Evolutionary conservation across 2,797 vertebrate genomes (phyloP).

Genomic region (Sebastiscus albofasciatus): DNA sequence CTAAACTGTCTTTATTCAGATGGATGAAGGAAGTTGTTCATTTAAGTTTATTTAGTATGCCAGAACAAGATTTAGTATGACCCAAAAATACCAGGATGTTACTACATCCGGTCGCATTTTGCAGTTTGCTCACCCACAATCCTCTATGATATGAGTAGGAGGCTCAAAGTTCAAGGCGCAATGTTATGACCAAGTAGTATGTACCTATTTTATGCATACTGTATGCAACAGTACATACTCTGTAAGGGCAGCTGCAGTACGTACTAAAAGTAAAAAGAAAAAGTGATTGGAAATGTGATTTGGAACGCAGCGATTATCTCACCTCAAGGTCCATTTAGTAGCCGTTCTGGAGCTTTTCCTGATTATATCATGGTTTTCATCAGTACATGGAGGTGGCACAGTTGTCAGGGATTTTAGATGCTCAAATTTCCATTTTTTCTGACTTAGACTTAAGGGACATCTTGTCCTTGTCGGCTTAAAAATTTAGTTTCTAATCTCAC

Average conservation of each 20-base stretch:
- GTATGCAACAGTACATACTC: rapidly evolving
- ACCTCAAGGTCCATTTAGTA: not conserved
- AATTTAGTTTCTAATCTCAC: not conserved
- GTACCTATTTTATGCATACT: no score
- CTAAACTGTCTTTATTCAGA: not conserved
- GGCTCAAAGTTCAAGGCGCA: no score
- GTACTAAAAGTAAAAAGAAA: no score
- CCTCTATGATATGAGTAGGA: no score
- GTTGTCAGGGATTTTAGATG: not conserved
- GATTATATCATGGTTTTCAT: not conserved
- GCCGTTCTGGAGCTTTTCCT: not conserved
- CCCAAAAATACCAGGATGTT: no score
- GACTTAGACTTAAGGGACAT: not conserved
- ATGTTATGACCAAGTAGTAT: no score
- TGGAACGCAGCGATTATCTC: not conserved
- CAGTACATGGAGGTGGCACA: not conserved
- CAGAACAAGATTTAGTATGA: no score
- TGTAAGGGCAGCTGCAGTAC: no score
- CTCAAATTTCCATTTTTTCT: not conserved
- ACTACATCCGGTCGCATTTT: no score
- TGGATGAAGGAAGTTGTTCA: not conserved
- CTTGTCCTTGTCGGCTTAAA: not conserved
- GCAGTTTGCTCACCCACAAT: no score
- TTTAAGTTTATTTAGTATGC: no score
- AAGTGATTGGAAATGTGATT: no score